Evolutionary conservation across 2,888 invertebrate species (phyloP).

Genomic region (Dascillus cervinus): DNA sequence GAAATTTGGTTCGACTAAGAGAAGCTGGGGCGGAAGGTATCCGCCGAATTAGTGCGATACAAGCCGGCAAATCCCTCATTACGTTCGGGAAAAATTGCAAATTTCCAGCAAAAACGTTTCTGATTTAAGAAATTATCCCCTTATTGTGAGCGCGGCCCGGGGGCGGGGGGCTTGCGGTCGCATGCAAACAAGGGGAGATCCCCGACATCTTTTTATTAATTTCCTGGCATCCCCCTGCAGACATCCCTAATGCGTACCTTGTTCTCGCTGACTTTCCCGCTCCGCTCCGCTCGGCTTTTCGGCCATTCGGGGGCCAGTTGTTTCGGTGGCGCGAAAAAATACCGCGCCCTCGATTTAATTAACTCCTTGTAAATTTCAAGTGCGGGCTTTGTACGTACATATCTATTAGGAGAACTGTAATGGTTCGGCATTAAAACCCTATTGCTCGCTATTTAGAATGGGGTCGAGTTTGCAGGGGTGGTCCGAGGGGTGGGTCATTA

Average conservation of each 20-base stretch:
- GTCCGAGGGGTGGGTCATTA: constrained; percentile 15
- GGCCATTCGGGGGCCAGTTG: too few relatives aligned
- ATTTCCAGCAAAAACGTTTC: too few relatives aligned
- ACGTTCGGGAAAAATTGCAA: constrained; percentile 14
- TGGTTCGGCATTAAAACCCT: constrained; percentile 26
- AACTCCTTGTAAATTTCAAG: neutral
- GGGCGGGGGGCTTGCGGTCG: constrained; percentile 18
- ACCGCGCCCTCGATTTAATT: too few relatives aligned
- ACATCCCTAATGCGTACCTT: constrained; percentile 19
- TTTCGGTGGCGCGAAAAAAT: too few relatives aligned
- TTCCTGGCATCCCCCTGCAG: constrained; percentile 13
- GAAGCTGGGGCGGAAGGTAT: constrained; percentile 16
- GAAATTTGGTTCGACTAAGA: constrained; percentile 20
- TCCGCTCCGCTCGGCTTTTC: constrained; percentile 19
- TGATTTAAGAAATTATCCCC: too few relatives aligned
- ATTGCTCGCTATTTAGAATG: constrained; percentile 24
- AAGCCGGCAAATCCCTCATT: constrained; percentile 17
- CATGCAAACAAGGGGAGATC: constrained; percentile 26
- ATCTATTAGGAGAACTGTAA: constrained; percentile 24
- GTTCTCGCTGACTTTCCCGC: constrained; percentile 21
- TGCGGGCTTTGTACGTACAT: constrained; percentile 12
- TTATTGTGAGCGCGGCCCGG: constrained; percentile 11
- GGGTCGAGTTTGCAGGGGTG: constrained; percentile 9
- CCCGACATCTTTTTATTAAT: constrained; percentile 27
- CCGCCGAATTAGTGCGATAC: constrained; percentile 20